phyloP scores from a whole-genome alignment of 2,888 invertebrate genomes.

The Caenorhabditis virilis region DNA sequence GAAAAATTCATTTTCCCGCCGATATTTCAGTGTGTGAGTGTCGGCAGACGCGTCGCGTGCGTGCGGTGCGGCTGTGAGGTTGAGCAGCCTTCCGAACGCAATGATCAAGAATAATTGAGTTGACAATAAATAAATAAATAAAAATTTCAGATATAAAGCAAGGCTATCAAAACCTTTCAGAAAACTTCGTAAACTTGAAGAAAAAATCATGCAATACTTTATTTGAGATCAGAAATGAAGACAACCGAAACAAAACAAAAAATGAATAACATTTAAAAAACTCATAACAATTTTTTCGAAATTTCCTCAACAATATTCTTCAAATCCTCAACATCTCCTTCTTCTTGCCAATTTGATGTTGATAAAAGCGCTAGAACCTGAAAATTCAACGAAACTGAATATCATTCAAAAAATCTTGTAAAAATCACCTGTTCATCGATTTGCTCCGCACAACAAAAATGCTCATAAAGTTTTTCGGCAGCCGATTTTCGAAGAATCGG shows the following conservation, averaged over 20 bases:
- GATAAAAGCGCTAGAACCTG: slow-evolving; percentile 25
- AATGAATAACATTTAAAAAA: slow-evolving; percentile 1
- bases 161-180: too few species aligned
- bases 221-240: too few species aligned
- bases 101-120: too few species aligned
- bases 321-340: slow-evolving; percentile 5
- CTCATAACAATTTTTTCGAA: slow-evolving; percentile 13
- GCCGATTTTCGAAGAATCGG: slow-evolving; percentile 53
- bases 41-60: too few species aligned
- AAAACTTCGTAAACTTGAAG: too few species aligned
- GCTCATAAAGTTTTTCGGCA: slow-evolving; percentile 62
- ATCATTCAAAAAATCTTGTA: background rate
- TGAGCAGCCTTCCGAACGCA: too few species aligned
- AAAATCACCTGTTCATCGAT: slow-evolving; percentile 23
- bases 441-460: slow-evolving; percentile 45
- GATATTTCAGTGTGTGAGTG: too few species aligned
- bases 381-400: background rate
- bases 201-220: too few species aligned
- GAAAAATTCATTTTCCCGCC: too few species aligned
- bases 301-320: slow-evolving; percentile 15
- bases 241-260: slow-evolving; percentile 3
- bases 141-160: too few species aligned
- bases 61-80: too few species aligned
- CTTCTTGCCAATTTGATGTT: slow-evolving; percentile 31
- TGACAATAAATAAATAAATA: too few species aligned